Evolutionary conservation across 1,140 invertebrate species (phyloP).

Genomic region (Lutraria rhynchaena): DNA sequence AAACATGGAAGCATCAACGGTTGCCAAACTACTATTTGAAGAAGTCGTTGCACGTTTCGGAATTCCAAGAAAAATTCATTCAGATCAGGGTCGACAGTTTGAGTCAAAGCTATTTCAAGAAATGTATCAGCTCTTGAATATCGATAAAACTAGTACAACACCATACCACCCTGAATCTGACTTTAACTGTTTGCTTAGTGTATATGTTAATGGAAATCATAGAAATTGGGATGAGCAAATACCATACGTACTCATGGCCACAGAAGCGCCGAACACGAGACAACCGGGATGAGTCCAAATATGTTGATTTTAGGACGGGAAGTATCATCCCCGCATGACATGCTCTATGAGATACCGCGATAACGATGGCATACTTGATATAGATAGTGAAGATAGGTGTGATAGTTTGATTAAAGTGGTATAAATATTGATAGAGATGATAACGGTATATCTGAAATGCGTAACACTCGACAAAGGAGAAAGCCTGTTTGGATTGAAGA

Average conservation of each 20-base stretch:
- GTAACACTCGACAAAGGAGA: not conserved
- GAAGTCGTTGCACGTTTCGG: slow-evolving; percentile 78
- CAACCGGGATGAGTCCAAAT: slow-evolving; percentile 53
- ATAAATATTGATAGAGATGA: too few relatives aligned
- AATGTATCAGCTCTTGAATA: slow-evolving; percentile 53
- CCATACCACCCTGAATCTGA: slow-evolving; percentile 59
- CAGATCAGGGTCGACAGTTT: slow-evolving; percentile 77
- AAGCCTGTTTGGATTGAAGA: not conserved
- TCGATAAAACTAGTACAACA: slow-evolving; percentile 59
- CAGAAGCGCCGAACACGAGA: slow-evolving; percentile 42
- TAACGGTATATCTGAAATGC: too few relatives aligned
- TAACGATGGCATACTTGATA: slow-evolving; percentile 26
- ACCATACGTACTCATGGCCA: slow-evolving; percentile 48
- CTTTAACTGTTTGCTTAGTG: slow-evolving; percentile 41
- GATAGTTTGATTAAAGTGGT: too few relatives aligned
- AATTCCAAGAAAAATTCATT: slow-evolving; percentile 75
- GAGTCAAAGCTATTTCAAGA: slow-evolving; percentile 54
- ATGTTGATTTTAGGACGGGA: slow-evolving; percentile 62
- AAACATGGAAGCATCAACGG: slow-evolving; percentile 69
- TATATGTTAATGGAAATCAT: slow-evolving; percentile 31
- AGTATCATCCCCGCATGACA: slow-evolving; percentile 25
- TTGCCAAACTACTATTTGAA: slow-evolving; percentile 77
- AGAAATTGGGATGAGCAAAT: slow-evolving; percentile 54
- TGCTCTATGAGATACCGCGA: slow-evolving; percentile 20
- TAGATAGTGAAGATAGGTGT: slow-evolving; percentile 27